Evolutionary conservation across 2,113 vertebrate genomes (phyloP).

Genomic region (Lampris megalopsis): DNA sequence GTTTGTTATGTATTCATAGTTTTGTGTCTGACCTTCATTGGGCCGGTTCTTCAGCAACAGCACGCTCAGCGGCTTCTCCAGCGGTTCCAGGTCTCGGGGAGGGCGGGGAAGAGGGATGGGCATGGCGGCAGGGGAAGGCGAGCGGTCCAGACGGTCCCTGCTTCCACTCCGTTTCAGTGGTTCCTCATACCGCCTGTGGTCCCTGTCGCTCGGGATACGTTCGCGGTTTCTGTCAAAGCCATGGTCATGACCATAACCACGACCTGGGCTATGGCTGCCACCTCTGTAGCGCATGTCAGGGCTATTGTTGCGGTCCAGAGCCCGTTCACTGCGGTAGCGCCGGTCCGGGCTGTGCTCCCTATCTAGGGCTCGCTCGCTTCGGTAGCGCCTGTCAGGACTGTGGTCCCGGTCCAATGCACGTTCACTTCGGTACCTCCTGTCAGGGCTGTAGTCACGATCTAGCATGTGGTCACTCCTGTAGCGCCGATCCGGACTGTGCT

Average conservation of each 20-base stretch:
- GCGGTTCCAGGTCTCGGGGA: conserved; percentile 67
- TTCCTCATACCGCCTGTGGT: conserved; percentile 63
- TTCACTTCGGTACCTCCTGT: conserved; percentile 73
- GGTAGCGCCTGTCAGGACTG: conserved; percentile 75
- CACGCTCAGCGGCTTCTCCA: conserved; percentile 87
- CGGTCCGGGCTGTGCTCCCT: conserved; percentile 78
- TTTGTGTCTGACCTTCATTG: conserved; percentile 86
- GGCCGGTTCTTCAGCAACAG: conserved; percentile 90
- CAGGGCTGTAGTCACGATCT: conserved; percentile 79
- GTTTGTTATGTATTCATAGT: no score
- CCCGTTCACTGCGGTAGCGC: conserved; percentile 78
- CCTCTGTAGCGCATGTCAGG: conserved; percentile 63
- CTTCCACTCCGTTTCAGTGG: conserved; percentile 79
- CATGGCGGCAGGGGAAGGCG: conserved; percentile 48
- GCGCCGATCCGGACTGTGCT: conserved; percentile 76
- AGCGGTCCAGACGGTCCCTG: conserved; percentile 80
- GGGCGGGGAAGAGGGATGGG: conserved; percentile 72
- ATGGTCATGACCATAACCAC: conserved; percentile 69
- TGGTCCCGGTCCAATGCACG: conserved; percentile 79
- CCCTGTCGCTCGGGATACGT: conserved; percentile 35
- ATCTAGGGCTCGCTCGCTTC: conserved; percentile 82
- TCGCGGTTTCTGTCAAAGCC: conserved; percentile 59
- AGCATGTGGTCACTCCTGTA: conserved; percentile 73
- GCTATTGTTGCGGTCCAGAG: conserved; percentile 78
- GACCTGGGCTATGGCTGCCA: conserved; percentile 56